phyloP scores from a whole-genome alignment of 53 echinoderm and acorn worm genomes.

The Antedon mediterranea region DNA sequence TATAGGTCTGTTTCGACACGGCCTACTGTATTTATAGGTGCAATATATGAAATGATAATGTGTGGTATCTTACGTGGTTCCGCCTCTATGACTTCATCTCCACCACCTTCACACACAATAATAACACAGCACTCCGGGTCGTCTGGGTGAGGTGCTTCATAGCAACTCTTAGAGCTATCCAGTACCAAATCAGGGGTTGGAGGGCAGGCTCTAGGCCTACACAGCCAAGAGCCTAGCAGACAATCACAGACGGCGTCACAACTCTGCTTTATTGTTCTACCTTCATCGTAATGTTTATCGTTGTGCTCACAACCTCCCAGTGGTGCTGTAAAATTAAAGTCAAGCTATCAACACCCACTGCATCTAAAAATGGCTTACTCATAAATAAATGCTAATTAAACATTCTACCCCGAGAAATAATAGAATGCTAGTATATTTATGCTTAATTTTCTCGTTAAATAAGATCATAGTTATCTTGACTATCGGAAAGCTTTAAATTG shows the following conservation, averaged over 20 bases:
- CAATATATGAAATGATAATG: no score
- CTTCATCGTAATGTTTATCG: constrained; percentile 67
- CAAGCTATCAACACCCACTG: not conserved
- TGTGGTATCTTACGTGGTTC: not conserved
- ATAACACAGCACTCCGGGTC: constrained; percentile 88
- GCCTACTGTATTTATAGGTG: no score
- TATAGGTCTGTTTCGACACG: not conserved
- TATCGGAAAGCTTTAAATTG: no score
- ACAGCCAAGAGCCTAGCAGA: constrained; percentile 77
- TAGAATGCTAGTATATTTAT: no score
- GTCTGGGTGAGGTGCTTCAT: constrained; percentile 72
- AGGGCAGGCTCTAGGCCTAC: constrained; percentile 76
- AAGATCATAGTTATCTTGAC: no score
- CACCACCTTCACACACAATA: constrained; percentile 43
- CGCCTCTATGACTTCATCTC: not conserved
- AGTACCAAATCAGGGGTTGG: constrained; percentile 70
- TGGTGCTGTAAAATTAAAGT: constrained; percentile 33
- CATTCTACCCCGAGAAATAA: no score
- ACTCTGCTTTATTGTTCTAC: constrained; percentile 68
- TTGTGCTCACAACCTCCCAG: constrained; percentile 86
- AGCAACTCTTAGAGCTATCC: constrained; percentile 61
- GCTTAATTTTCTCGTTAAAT: no score
- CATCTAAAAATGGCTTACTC: no score
- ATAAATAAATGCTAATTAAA: no score
- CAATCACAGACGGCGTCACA: constrained; percentile 94